Base-by-base conservation (phyloP, 2,888 invertebrate genomes). In the Hyalella azteca region DNA sequence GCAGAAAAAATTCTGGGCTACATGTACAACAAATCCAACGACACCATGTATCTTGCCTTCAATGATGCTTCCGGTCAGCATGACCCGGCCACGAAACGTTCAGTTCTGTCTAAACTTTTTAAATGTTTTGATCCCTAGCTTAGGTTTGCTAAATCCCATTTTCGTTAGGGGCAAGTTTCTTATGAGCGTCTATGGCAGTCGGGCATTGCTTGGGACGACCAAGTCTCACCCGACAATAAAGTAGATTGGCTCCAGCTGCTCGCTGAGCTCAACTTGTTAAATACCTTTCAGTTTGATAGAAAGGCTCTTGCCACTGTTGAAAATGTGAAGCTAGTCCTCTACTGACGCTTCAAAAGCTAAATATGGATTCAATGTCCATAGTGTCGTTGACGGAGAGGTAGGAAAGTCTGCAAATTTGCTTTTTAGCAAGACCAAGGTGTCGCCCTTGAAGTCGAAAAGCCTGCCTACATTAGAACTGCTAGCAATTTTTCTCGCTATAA, bases 171-270 rank as follows among this genome's bases (percentile, higher is more conserved):
- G 22, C 22, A 45, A 54, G 54, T 13, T 13, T 1, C 22, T 54
- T 1, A 9, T 54, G 3, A 19, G 54, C n/a, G 22, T 9, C 19
- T 54, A 22, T 54, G 54, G 54, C 9, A 22, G 19, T 54, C n/a
- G 2, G n/a, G 29, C 2, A n/a, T 77, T 19, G 50, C 54, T 11
- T 77, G 77, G 77, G 77, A 77, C 29, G 77, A 77, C 26, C 26
- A n/a, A 50, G 11, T 77, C 3, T 22, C 36, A 0, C 7, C 19
- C 15, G 77, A 77, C 19, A 22, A 54, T 4, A 26, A n/a, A 32
- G 26, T 7, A 7, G 22, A n/a, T 11, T 77, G 77, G 77, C 11
- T 19, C n/a, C 19, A 77, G n/a, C 9, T 45, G n/a, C 48, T 26
- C 11, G 45, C 19, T 5, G 50, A 50, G 15, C 26, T 77, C 13